phyloP scores from a whole-genome alignment of 1,140 invertebrate genomes.

The Drosophila ohnishii region DNA sequence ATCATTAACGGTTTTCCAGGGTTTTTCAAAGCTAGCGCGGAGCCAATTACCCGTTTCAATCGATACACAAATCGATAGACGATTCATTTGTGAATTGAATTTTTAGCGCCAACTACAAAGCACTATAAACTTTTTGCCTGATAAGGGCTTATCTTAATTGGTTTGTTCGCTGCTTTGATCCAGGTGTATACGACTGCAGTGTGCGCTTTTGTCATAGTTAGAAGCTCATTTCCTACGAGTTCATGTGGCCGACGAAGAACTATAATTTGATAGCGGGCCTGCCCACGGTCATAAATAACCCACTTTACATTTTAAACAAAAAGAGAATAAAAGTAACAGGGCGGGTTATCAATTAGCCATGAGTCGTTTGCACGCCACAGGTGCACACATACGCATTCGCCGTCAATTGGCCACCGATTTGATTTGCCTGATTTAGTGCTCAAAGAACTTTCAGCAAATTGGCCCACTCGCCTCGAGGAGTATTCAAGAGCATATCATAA shows the following conservation, averaged over 20 bases:
- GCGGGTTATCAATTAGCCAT: slow-evolving; percentile 66
- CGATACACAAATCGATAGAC: slow-evolving; percentile 36
- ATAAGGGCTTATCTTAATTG: slow-evolving; percentile 75
- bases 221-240: slow-evolving; percentile 6
- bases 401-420: slow-evolving; percentile 71
- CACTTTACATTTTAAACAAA: slow-evolving; percentile 75
- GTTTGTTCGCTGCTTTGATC: slow-evolving; percentile 30
- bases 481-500: slow-evolving; percentile 40
- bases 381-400: slow-evolving; percentile 43
- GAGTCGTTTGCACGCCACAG: slow-evolving; percentile 58
- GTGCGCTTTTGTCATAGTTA: slow-evolving; percentile 42
- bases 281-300: slow-evolving; percentile 67
- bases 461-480: slow-evolving; percentile 25
- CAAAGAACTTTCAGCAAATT: slow-evolving; percentile 56
- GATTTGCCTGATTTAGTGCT: slow-evolving; percentile 71
- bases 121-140: slow-evolving; percentile 25
- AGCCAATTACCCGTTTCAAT: neutral
- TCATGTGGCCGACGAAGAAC: slow-evolving; percentile 19
- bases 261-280: slow-evolving; percentile 51
- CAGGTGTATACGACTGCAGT: slow-evolving; percentile 34
- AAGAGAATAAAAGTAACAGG: slow-evolving; percentile 63
- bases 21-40: neutral
- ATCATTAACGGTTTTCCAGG: neutral
- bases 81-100: slow-evolving; percentile 28
- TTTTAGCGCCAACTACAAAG: slow-evolving; percentile 29